Evolutionary conservation across 2,113 vertebrate genomes (phyloP).

Genomic region (Chionomys nivalis): DNA sequence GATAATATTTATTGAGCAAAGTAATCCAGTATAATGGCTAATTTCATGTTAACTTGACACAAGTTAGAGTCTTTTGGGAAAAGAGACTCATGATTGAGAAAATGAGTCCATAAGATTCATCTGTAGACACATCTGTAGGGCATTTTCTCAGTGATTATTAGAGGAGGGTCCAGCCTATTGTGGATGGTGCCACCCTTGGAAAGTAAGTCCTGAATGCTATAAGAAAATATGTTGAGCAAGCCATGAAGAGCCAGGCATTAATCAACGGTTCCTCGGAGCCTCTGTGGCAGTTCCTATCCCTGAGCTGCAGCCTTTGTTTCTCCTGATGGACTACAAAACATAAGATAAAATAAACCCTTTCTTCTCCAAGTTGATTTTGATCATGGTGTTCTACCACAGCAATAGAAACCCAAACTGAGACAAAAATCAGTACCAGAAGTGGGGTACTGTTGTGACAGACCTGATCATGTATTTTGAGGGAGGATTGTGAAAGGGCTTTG

Average conservation of each 20-base stretch:
- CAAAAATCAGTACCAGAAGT: neutral
- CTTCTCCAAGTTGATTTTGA: neutral
- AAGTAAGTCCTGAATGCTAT: neutral
- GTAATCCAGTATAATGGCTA: neutral
- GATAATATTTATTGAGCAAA: neutral
- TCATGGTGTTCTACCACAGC: neutral
- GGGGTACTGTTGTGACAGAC: neutral
- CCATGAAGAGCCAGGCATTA: neutral
- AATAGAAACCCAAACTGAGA: neutral
- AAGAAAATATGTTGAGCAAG: neutral
- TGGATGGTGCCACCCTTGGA: neutral
- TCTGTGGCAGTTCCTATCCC: neutral
- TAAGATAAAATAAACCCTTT: neutral
- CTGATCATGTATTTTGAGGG: neutral
- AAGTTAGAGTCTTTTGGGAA: neutral
- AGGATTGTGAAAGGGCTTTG: neutral
- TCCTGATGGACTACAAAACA: neutral
- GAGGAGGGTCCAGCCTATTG: neutral
- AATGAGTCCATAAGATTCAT: neutral
- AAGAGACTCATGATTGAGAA: neutral
- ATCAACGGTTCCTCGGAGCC: neutral
- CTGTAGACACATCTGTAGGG: neutral
- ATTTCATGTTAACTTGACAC: neutral
- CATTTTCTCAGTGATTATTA: neutral
- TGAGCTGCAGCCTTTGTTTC: neutral